Percentiles rank a stretch among this genome's conserved stretches.
These are phyloP conservation scores for Zaprionus davidi DNA, from an alignment of 1,140 invertebrate genomes.

Conservation along the genomic window DNA sequence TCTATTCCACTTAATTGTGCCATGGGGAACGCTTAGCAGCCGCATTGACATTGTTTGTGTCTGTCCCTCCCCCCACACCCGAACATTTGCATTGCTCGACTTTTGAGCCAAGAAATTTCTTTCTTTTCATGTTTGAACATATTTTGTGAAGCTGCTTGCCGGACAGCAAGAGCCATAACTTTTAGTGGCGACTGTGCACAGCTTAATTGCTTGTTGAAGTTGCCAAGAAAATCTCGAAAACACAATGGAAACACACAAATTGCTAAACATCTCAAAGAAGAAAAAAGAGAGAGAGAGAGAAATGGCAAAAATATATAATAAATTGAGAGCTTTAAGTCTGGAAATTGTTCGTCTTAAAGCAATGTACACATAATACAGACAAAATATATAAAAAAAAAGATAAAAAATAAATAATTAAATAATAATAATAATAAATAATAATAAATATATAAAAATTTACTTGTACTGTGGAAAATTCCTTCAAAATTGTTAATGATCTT, in stretches of 20 bases:
- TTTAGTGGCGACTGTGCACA: constrained; percentile 14
- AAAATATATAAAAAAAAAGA: too few species aligned
- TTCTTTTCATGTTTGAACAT: constrained; percentile 30
- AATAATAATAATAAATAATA: too few species aligned
- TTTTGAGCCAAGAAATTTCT: constrained; percentile 50
- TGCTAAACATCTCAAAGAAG: not conserved
- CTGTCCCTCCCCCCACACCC: not conserved
- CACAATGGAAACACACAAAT: constrained; percentile 9
- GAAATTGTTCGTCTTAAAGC: not conserved
- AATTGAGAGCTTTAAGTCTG: not conserved
- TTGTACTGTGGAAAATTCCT: too few species aligned
- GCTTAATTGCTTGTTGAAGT: constrained; percentile 41
- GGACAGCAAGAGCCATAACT: constrained; percentile 23
- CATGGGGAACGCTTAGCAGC: constrained; percentile 45
- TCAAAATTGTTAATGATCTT: not conserved
- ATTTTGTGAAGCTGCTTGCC: constrained; percentile 38
- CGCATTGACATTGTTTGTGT: constrained; percentile 45
- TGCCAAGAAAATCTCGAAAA: constrained; percentile 14
- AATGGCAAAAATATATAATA: not conserved
- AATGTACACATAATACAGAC: not conserved
- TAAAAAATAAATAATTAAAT: too few species aligned
- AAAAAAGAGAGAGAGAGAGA: not conserved
- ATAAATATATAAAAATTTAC: too few species aligned
- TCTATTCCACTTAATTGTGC: constrained; percentile 45
- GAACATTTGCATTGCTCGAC: constrained; percentile 44